Percentiles rank a stretch among this genome's conserved stretches.
These are phyloP conservation scores for Anthophora plumipes DNA, from an alignment of 2,888 invertebrate genomes.

Conservation along the genomic window DNA sequence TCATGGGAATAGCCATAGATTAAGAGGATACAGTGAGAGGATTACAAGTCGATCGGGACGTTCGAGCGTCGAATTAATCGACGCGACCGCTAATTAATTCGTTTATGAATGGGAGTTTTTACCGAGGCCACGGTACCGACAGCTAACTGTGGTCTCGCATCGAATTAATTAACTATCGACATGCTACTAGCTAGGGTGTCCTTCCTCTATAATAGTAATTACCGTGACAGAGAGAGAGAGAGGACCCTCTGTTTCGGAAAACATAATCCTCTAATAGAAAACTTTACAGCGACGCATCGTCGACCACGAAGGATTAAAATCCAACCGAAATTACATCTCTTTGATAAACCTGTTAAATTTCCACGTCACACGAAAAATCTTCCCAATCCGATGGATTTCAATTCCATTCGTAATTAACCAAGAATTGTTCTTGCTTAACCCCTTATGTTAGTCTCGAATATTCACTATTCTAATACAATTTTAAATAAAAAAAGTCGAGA, in stretches of 20 bases:
- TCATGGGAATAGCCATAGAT: too few relatives aligned
- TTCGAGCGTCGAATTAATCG: slow-evolving; percentile 31
- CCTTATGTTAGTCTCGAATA: too few relatives aligned
- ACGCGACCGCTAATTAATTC: slow-evolving; percentile 53
- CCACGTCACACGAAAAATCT: background rate
- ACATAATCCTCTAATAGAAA: slow-evolving; percentile 20
- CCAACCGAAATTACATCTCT: background rate
- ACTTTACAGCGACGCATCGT: background rate
- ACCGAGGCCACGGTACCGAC: slow-evolving; percentile 27
- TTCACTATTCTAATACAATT: too few relatives aligned
- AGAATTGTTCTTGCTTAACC: too few relatives aligned
- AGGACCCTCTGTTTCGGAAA: background rate
- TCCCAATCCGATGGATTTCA: background rate
- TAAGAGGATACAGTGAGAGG: background rate
- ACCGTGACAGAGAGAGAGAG: slow-evolving; percentile 19
- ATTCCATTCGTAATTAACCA: too few relatives aligned
- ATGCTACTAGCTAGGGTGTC: slow-evolving; percentile 21
- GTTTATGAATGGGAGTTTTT: slow-evolving; percentile 46
- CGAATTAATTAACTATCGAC: slow-evolving; percentile 57
- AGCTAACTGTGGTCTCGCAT: slow-evolving; percentile 36
- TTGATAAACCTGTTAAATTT: background rate
- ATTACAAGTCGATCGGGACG: background rate
- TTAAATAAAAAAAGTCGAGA: too few relatives aligned
- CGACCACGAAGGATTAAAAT: slow-evolving; percentile 1
- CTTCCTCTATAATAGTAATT: slow-evolving; percentile 37